Percentiles rank a stretch among this genome's conserved stretches.
Evolutionary conservation across 2,888 invertebrate species (phyloP).

Genomic region (Ganaspis brasiliensis): DNA sequence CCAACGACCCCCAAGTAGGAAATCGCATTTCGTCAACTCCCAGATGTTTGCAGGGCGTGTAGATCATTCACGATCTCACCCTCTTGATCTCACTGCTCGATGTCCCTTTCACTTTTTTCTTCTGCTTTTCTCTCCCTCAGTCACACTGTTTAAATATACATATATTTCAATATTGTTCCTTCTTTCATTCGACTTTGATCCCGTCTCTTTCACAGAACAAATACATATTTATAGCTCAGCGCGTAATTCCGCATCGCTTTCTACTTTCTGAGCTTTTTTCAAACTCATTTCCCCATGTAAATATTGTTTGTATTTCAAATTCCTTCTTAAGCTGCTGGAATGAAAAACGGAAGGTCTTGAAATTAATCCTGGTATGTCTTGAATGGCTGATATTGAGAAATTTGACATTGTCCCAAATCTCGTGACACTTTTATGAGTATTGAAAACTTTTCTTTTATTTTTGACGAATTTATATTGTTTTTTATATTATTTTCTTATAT

Average conservation of each 20-base stretch:
- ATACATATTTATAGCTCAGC: conserved; percentile 68
- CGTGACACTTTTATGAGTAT: background rate
- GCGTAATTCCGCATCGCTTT: conserved; percentile 55
- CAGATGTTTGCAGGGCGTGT: conserved; percentile 61
- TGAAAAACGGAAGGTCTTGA: conserved; percentile 46
- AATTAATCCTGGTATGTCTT: conserved; percentile 12
- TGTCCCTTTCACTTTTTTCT: conserved; percentile 51
- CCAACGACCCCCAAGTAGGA: conserved; percentile 64
- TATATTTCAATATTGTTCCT: conserved; percentile 38
- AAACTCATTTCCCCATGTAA: conserved; percentile 78
- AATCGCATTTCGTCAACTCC: conserved; percentile 66
- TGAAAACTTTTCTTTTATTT: background rate
- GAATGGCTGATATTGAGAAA: conserved; percentile 15
- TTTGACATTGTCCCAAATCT: background rate
- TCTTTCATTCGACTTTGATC: conserved; percentile 24
- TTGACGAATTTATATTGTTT: too few species aligned
- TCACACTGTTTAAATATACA: background rate
- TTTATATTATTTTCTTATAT: too few species aligned
- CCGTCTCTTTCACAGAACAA: conserved; percentile 40
- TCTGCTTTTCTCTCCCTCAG: conserved; percentile 49
- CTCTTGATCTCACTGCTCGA: conserved; percentile 54
- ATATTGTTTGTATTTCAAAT: conserved; percentile 74
- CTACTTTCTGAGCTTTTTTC: conserved; percentile 72
- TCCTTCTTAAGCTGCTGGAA: conserved; percentile 46
- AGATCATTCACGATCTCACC: conserved; percentile 42